phyloP scores from a whole-genome alignment of 1,140 invertebrate genomes.

The Araneus ventricosus region DNA sequence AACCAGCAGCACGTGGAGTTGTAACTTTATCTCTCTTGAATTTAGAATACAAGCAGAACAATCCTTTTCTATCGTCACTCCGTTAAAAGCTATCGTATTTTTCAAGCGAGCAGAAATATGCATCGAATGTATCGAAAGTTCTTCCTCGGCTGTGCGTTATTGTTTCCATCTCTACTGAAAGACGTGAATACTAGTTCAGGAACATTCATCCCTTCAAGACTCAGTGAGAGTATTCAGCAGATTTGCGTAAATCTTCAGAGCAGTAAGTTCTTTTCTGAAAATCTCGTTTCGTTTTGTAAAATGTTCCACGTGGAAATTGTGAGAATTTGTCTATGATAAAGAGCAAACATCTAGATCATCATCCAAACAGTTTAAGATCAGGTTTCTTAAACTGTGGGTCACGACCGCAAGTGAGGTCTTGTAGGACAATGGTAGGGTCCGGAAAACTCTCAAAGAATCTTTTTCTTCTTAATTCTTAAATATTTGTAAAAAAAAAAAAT shows the following conservation, averaged over 20 bases:
- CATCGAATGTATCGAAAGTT: neutral
- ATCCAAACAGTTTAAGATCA: too few species aligned
- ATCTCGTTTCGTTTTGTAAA: too few species aligned
- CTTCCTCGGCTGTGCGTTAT: neutral
- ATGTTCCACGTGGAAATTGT: too few species aligned
- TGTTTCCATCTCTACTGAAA: neutral
- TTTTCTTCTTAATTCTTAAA: too few species aligned
- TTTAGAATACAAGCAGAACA: neutral
- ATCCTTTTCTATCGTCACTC: neutral
- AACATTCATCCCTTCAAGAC: slow-evolving; percentile 5
- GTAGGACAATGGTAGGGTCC: too few species aligned
- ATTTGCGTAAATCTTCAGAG: neutral
- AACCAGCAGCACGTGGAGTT: neutral
- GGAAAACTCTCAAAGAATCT: too few species aligned
- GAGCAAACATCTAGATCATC: too few species aligned
- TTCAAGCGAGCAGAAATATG: neutral
- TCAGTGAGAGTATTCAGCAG: neutral
- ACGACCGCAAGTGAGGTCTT: too few species aligned
- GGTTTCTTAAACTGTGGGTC: too few species aligned
- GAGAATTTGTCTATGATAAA: too few species aligned
- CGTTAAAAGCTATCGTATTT: neutral
- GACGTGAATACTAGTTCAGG: neutral
- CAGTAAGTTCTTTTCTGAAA: neutral
- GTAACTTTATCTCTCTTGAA: neutral
- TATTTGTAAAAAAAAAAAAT: too few species aligned